Percentiles rank a stretch among this genome's conserved stretches.
phyloP scores from a whole-genome alignment of 2,888 invertebrate species.

The Spatulosminthurus flaviceps region DNA sequence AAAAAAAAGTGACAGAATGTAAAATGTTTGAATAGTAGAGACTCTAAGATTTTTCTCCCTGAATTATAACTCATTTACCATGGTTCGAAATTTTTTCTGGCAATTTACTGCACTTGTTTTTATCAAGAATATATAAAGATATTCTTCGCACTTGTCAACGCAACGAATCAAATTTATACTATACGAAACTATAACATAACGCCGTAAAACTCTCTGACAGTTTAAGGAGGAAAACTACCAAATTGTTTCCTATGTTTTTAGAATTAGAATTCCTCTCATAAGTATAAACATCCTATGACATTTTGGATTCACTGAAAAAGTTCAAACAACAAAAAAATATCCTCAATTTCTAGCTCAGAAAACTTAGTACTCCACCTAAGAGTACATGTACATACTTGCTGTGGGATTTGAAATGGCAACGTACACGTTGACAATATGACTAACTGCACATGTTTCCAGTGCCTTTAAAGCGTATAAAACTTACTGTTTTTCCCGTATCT shows the following conservation, averaged over 20 bases:
- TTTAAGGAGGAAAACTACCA: background rate
- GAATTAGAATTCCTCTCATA: background rate
- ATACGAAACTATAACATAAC: background rate
- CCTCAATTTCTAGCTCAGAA: too few species aligned
- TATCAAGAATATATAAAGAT: background rate
- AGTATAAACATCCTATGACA: background rate
- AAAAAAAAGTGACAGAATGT: conserved; percentile 45
- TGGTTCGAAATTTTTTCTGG: background rate
- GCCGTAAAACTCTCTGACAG: background rate
- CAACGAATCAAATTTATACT: conserved; percentile 12
- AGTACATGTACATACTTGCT: too few species aligned
- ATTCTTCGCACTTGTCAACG: background rate
- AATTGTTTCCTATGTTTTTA: conserved; percentile 16
- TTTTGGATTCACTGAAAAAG: too few species aligned
- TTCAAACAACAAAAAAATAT: too few species aligned
- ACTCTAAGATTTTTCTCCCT: conserved; percentile 8
- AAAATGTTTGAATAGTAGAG: conserved; percentile 2
- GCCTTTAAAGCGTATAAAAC: too few species aligned
- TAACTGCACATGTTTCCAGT: too few species aligned
- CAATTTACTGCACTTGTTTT: background rate
- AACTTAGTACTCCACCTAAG: too few species aligned
- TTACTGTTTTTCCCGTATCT: too few species aligned
- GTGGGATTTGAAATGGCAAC: too few species aligned
- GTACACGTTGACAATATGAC: too few species aligned
- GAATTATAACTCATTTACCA: conserved; percentile 15